These are phyloP conservation scores for Momotus momota DNA, from an alignment of 2,797 vertebrate species.

Conservation along the genomic window DNA sequence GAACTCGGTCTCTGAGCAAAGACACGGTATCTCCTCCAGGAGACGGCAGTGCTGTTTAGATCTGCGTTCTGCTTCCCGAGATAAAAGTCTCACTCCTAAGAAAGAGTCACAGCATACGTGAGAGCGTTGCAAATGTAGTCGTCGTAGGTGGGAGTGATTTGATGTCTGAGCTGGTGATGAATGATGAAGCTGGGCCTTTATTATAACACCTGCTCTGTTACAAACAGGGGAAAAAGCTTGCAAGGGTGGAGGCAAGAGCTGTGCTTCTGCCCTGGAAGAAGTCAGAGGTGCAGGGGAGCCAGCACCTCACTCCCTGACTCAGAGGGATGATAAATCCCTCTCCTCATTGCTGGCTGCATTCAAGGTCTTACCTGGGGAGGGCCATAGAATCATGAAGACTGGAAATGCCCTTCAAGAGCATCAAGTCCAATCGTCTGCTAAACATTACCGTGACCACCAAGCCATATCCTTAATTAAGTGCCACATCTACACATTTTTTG, in stretches of 20 bases:
- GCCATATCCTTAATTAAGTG: too few species aligned
- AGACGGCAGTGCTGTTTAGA: slow-evolving; percentile 28
- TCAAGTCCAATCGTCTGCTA: too few species aligned
- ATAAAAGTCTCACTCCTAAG: slow-evolving; percentile 14
- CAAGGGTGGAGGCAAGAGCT: neutral
- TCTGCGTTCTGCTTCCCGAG: neutral
- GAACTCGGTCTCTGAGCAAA: neutral
- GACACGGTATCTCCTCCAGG: neutral
- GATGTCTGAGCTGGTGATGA: neutral
- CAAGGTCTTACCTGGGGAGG: neutral
- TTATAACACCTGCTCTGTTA: neutral
- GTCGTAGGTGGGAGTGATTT: neutral
- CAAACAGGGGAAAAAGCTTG: neutral
- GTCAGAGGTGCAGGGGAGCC: neutral
- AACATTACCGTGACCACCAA: too few species aligned
- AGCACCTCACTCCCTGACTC: neutral
- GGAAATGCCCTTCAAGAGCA: too few species aligned
- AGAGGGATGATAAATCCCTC: neutral
- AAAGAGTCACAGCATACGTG: neutral
- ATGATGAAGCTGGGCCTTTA: neutral
- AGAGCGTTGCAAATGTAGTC: neutral
- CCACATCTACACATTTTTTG: too few species aligned
- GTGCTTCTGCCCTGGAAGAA: neutral
- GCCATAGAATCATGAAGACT: too few species aligned
- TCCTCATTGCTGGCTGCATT: neutral